Percentiles rank a stretch among this genome's conserved stretches.
Evolutionary conservation across 2,888 invertebrate species (phyloP).

Genomic region (Orchestes rusci): DNA sequence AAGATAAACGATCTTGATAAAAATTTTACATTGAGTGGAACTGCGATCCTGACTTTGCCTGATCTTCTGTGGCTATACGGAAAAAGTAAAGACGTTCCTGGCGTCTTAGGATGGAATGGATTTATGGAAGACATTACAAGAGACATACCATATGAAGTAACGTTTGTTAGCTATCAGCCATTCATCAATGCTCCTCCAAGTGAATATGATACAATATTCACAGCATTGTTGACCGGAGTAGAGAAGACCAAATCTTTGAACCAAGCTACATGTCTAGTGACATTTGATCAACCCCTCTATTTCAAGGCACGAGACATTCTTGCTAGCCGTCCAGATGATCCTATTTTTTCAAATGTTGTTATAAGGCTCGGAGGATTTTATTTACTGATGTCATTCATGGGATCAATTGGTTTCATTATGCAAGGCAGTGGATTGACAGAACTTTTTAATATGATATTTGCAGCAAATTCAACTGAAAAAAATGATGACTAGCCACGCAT

Average conservation of each 20-base stretch:
- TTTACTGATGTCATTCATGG: constrained; percentile 3
- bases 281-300: constrained; percentile 2
- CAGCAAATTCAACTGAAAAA: constrained; percentile 3
- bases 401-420: constrained; percentile 1
- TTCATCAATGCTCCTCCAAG: not conserved
- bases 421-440: constrained; percentile 2
- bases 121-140: constrained; percentile 20
- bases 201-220: constrained; percentile 1
- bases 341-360: constrained; percentile 1
- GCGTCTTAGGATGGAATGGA: constrained; percentile 6
- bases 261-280: constrained; percentile 2
- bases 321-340: not conserved
- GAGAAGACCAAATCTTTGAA: not conserved
- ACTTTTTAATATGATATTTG: constrained; percentile 2
- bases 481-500: constrained; percentile 2
- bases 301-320: constrained; percentile 2
- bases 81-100: constrained; percentile 6
- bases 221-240: not conserved
- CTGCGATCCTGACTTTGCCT: not conserved
- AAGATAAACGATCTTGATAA: constrained; percentile 7
- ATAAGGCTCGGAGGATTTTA: not conserved
- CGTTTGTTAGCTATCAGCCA: constrained; percentile 4
- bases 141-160: not conserved
- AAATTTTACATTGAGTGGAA: not conserved
- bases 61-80: constrained; percentile 5